phyloP scores from a whole-genome alignment of 2,113 vertebrate genomes.

The Speoplatyrhinus poulsoni region DNA sequence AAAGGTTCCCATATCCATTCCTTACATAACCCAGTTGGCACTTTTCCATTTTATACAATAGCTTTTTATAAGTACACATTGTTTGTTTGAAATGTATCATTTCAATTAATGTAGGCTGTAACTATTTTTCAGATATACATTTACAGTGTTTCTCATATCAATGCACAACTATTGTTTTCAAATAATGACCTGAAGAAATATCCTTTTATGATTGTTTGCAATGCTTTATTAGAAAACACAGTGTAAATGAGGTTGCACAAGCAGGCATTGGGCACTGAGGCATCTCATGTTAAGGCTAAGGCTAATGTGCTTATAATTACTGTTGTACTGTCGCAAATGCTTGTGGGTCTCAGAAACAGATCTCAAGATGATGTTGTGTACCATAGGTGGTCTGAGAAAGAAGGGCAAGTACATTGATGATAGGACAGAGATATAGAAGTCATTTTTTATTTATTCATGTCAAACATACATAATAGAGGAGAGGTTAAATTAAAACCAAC shows the following conservation, averaged over 20 bases:
- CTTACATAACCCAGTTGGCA: background rate
- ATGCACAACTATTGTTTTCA: conserved; percentile 10
- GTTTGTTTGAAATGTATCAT: background rate
- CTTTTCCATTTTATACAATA: background rate
- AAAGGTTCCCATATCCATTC: conserved; percentile 20
- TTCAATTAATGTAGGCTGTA: no score
- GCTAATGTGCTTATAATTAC: conserved; percentile 62
- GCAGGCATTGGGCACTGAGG: conserved; percentile 56
- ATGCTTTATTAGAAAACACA: conserved; percentile 31
- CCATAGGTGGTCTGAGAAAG: background rate
- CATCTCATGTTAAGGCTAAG: conserved; percentile 50
- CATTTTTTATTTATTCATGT: conserved; percentile 76
- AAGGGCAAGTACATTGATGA: conserved; percentile 17
- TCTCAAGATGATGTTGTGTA: conserved; percentile 15
- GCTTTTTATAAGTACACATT: background rate
- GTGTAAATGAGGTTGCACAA: conserved; percentile 45
- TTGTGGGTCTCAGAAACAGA: conserved; percentile 20
- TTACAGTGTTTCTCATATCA: background rate
- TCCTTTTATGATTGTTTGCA: background rate
- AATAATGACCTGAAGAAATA: background rate
- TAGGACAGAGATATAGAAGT: conserved; percentile 53
- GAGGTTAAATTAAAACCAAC: conserved; percentile 69
- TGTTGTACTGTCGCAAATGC: conserved; percentile 13
- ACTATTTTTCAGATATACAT: no score
- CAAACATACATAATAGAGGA: conserved; percentile 75